These are phyloP conservation scores for Chiroxiphia lanceolata DNA, from an alignment of 2,797 vertebrate genomes.

Conservation along the genomic window DNA sequence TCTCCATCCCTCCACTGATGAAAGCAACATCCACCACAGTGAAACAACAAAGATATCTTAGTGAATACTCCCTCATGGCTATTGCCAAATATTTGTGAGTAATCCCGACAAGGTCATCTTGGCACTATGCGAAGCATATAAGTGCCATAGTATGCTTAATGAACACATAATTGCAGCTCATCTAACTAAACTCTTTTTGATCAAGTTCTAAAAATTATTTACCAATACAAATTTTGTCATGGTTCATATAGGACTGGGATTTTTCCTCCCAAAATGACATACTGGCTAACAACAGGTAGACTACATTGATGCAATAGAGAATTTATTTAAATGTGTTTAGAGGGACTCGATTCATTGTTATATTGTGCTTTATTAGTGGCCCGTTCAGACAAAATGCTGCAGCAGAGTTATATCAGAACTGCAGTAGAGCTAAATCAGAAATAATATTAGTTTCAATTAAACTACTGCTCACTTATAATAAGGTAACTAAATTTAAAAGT, in stretches of 20 bases:
- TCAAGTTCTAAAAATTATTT: background rate
- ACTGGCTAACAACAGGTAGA: background rate
- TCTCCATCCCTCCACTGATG: background rate
- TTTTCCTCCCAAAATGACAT: background rate
- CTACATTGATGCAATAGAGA: fast-evolving
- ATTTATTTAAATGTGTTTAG: background rate
- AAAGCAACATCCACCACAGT: background rate
- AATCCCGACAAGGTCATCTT: background rate
- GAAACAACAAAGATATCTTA: background rate
- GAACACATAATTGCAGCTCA: background rate
- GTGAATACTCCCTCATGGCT: background rate
- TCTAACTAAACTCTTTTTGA: background rate
- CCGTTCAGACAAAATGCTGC: background rate
- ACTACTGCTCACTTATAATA: background rate
- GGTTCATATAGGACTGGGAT: background rate
- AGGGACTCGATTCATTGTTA: background rate
- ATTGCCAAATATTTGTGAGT: background rate
- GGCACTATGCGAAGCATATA: background rate
- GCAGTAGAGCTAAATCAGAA: background rate
- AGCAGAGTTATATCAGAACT: background rate
- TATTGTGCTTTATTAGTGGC: background rate
- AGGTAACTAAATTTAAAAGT: background rate
- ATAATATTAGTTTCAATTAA: background rate
- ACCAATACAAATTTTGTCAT: background rate
- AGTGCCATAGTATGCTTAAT: background rate